Evolutionary conservation across 2,113 vertebrate genomes (phyloP).

Genomic region (Ochotona princeps): DNA sequence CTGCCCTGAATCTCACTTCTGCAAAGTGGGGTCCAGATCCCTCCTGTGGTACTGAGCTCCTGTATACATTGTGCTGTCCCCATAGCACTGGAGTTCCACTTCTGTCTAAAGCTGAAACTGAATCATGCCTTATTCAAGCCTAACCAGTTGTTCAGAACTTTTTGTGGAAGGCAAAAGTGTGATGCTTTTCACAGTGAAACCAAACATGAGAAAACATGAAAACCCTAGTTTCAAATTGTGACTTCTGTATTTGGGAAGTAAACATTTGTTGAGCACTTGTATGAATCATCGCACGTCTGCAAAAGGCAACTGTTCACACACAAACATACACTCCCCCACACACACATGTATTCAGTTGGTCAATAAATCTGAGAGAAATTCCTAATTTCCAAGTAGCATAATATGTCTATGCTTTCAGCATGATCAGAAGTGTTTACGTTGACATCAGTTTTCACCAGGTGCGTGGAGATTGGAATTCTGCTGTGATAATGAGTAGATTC

Average conservation of each 20-base stretch:
- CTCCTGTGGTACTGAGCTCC: neutral
- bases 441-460: neutral
- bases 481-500: neutral
- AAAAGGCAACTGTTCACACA: neutral
- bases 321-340: neutral
- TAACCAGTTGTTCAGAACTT: neutral
- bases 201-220: slow-evolving; percentile 36
- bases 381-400: neutral
- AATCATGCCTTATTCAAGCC: neutral
- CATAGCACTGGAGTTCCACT: neutral
- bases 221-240: neutral
- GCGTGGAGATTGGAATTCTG: neutral
- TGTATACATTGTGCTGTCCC: neutral
- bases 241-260: slow-evolving; percentile 16
- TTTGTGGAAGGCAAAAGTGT: neutral
- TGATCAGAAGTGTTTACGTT: neutral
- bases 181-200: slow-evolving; percentile 36
- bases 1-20: neutral
- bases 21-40: neutral
- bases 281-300: neutral
- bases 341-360: neutral
- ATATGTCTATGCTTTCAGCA: neutral
- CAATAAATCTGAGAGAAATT: neutral
- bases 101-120: neutral
- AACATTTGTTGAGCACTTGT: slow-evolving; percentile 26